Percentiles rank a stretch among this genome's conserved stretches.
Conservation (phyloP, 2,113 vertebrate species). For the Melospiza georgiana region DNA sequence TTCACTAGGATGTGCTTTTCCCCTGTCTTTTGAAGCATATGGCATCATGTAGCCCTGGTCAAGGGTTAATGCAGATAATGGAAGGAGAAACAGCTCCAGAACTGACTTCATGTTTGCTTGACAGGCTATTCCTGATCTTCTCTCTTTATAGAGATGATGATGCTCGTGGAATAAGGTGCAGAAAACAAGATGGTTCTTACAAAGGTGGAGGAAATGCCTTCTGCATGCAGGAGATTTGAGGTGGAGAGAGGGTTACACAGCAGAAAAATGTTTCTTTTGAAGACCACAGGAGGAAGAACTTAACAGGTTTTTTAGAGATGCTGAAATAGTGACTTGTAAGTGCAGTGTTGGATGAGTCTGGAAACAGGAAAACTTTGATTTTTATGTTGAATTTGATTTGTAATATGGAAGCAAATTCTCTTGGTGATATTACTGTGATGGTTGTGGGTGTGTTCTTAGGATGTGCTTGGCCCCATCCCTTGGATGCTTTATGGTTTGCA, state of each 20-base stretch:
- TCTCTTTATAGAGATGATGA: not conserved
- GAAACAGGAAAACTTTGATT: constrained; percentile 34
- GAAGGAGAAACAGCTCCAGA: not conserved
- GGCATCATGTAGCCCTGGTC: not conserved
- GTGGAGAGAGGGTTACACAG: not conserved
- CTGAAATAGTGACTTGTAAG: not conserved
- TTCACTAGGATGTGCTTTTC: not conserved
- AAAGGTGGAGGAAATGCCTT: not conserved
- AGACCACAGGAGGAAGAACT: not conserved
- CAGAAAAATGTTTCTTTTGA: not conserved
- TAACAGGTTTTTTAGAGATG: not conserved
- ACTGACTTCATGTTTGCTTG: not conserved
- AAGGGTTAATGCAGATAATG: not conserved
- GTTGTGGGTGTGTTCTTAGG: not conserved
- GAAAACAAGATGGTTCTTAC: not conserved
- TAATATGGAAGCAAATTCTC: not conserved
- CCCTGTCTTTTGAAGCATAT: not conserved
- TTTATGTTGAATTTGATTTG: constrained; percentile 18
- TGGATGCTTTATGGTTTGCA: constrained; percentile 15
- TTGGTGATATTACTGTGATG: not conserved
- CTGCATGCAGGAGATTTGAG: not conserved
- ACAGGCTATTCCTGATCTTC: not conserved
- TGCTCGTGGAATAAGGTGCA: not conserved
- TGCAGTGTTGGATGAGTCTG: not conserved
- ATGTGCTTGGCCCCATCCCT: not conserved